These are phyloP conservation scores for Ameiurus melas DNA, from an alignment of 2,113 vertebrate species.

Conservation along the genomic window DNA sequence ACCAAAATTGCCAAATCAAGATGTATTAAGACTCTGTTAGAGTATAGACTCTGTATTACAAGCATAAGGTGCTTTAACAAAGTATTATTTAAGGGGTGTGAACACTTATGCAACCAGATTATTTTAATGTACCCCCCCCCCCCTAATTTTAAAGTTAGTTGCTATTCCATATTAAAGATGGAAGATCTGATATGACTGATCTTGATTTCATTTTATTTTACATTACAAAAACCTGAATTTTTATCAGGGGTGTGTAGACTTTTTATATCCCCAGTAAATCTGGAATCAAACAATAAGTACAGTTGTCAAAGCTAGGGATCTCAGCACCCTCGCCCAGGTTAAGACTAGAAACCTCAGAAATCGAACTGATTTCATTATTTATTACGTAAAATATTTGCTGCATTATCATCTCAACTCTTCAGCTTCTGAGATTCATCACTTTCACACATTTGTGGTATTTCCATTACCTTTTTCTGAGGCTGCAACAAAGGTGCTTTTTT, in stretches of 20 bases:
- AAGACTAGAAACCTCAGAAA: not conserved
- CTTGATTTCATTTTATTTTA: not conserved
- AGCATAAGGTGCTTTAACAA: too few species aligned
- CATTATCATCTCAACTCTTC: not conserved
- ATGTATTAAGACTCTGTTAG: not conserved
- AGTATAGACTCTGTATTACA: not conserved
- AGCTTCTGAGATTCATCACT: not conserved
- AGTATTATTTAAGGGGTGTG: not conserved
- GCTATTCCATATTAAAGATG: not conserved
- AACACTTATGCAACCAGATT: not conserved
- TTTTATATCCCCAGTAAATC: not conserved
- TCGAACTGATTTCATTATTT: not conserved
- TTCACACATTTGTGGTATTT: not conserved
- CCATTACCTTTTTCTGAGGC: not conserved
- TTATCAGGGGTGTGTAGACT: not conserved
- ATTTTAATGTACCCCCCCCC: not conserved
- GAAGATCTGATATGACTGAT: not conserved
- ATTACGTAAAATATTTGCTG: not conserved
- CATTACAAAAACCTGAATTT: not conserved
- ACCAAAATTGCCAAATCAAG: not conserved
- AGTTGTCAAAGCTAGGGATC: too few species aligned
- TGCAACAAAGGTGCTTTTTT: not conserved
- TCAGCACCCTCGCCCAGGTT: too few species aligned
- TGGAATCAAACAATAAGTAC: not conserved
- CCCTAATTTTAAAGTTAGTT: not conserved